These are phyloP conservation scores for Tenebrosternarchus preto DNA, from an alignment of 2,113 vertebrate genomes.

Conservation along the genomic window DNA sequence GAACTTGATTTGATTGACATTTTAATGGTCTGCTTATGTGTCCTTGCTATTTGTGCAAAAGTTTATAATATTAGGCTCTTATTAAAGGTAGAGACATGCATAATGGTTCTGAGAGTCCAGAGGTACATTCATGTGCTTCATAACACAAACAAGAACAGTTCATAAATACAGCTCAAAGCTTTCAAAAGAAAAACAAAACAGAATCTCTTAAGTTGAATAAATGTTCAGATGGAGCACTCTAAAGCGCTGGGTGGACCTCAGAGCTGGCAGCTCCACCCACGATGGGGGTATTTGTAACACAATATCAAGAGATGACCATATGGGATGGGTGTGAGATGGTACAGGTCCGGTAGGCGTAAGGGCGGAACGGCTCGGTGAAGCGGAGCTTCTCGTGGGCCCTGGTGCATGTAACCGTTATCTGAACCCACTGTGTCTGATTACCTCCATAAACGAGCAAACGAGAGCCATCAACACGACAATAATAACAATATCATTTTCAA, in stretches of 20 bases:
- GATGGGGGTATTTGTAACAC: neutral
- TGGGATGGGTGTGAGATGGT: too few relatives aligned
- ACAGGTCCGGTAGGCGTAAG: neutral
- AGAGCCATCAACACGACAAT: slow-evolving; percentile 6
- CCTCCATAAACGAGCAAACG: slow-evolving; percentile 25
- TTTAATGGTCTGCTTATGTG: neutral
- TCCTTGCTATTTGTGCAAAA: neutral
- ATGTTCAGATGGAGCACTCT: too few relatives aligned
- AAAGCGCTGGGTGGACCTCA: too few relatives aligned
- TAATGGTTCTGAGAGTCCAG: too few relatives aligned
- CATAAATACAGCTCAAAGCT: too few relatives aligned
- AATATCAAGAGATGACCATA: neutral
- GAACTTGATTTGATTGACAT: slow-evolving; percentile 21
- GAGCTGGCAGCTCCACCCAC: neutral
- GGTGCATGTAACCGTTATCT: slow-evolving; percentile 11
- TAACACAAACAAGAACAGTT: too few relatives aligned
- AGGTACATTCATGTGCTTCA: too few relatives aligned
- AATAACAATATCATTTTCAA: slow-evolving; percentile 24
- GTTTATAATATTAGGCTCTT: too few relatives aligned
- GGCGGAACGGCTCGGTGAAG: neutral
- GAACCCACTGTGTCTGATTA: slow-evolving; percentile 17
- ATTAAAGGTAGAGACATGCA: too few relatives aligned
- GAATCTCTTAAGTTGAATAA: too few relatives aligned
- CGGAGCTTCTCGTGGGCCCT: neutral
- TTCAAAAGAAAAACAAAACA: too few relatives aligned